Base-by-base conservation (phyloP, 2,113 vertebrate species). In the Chloebia gouldiae region DNA sequence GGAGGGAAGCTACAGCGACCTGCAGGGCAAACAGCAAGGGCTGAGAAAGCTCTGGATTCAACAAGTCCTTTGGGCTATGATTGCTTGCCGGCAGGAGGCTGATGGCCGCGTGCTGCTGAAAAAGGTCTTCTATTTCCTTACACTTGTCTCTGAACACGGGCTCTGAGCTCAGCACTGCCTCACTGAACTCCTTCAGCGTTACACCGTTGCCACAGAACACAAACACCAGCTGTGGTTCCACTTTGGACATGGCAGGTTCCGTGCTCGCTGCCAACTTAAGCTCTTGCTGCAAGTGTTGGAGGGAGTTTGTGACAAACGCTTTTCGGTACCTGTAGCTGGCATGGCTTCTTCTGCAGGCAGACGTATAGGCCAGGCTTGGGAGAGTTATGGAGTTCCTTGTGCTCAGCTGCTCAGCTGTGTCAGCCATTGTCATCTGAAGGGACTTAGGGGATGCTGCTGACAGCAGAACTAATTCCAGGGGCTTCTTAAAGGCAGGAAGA, bases 301-400 rank as follows among this genome's bases (percentile, higher is more conserved):
- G 75, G 53, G 98, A 98, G 42, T 98, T 97, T 22, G 96, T 92
- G 69, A 97, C 56, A 80, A 99, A 98, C 2, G 97, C 97, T 94
- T 98, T 98, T 65, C 98, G 98, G 81, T 98, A 98, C 94, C 97
- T 98, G 88, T 98, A 96, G 94, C 50, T 98, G 30, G 49, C 44
- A 24, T 99, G 99, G 93, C 98, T 99, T 95, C 99, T 98, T 91
- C 98, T 97, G 85, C 98, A 99, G 47, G 99, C 98, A 64, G 98
- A 98, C 0, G 98, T 99, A 72, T 98, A 99, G 35, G 96, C 98
- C 59, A 99, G 73, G 75, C 96, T 95, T 76, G 97, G 97, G 15
- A 98, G 88, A 47, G 97, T 98, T 63, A 95, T 2, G 1, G 93
- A 72, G 22, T 81, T 88, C 81, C 96, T 72, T 39, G 53, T 92